Base-by-base conservation (phyloP, 2,797 vertebrate species). In the Melanotaenia pygmaea region DNA sequence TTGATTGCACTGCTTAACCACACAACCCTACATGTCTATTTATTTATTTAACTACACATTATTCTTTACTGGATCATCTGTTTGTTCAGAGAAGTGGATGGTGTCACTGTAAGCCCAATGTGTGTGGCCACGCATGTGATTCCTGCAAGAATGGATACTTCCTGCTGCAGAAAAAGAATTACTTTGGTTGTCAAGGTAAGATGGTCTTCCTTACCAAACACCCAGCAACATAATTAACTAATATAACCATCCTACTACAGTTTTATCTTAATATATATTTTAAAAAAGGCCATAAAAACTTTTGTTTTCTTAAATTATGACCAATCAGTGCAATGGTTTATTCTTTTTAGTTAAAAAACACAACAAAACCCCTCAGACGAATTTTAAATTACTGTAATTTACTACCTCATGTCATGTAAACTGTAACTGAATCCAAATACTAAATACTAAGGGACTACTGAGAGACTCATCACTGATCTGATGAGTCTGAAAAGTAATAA, bases 131-230 rank as follows among this genome's bases (percentile, higher is more conserved):
- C 61, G 71, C 86, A 22, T 99, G 98, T 84, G 92, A 92, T 75
- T 92, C 91, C 16, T 99, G 98, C 37, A 92, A 95, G 83, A 93
- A 95, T 7, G 97, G 96, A 37, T 97, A 95, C 90, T 98, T 95
- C 82, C 88, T 92, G 84, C 84, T 97, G 18, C 92, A 96, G 90
- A 93, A 93, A 65, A 95, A 88, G 43, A 94, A 95, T 77, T 98
- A 98, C 85, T 97, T 98, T 86, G 97, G 97, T 30, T 99, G 98
- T 89, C 94, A 77, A 96, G 96, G 98, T 98, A 92, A 87, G 82
- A 81, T 8, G 20, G 24, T 14, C 3, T 45, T 28, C 5, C 58
- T 35, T 18, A 43, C 13, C 20, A 37, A 53, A 51, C 22, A 26
- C 30, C 30, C 30, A 30, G 30, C 30, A 30, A 30, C 30, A 47